These are phyloP conservation scores for Cuniculus paca DNA, from an alignment of 2,797 vertebrate species.

Conservation along the genomic window DNA sequence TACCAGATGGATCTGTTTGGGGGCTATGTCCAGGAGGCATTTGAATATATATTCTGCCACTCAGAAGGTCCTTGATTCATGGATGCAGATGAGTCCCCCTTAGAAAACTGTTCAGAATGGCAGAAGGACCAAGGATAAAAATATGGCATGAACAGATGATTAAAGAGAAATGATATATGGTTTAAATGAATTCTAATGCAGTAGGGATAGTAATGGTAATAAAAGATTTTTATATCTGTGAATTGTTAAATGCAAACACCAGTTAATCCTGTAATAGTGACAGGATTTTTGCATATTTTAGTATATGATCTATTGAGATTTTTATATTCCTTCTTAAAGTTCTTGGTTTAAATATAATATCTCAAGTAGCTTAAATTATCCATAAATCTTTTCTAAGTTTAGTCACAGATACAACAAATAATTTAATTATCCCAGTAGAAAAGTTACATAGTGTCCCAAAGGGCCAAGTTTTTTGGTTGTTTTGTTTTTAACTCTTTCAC, in stretches of 20 bases:
- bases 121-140: not conserved
- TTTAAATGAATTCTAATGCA: not conserved
- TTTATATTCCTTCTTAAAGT: conserved; percentile 38
- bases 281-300: conserved; percentile 21
- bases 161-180: not conserved
- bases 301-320: not conserved
- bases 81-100: not conserved
- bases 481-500: conserved; percentile 44
- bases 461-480: conserved; percentile 56
- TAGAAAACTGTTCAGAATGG: conserved; percentile 2
- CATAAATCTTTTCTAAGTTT: conserved; percentile 68
- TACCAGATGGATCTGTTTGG: not conserved
- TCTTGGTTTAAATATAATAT: conserved; percentile 63
- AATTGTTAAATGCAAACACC: conserved; percentile 14
- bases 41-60: not conserved
- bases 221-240: not conserved
- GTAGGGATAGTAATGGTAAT: not conserved
- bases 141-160: not conserved
- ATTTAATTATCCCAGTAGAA: conserved; percentile 25
- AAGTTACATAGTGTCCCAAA: conserved; percentile 42
- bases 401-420: conserved; percentile 45
- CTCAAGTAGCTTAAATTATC: conserved; percentile 25
- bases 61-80: not conserved
- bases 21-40: not conserved
- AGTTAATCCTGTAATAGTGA: not conserved